A percentile compares a stretch with the other conserved stretches of the same genome.
Conservation (phyloP, 2,113 vertebrate species). For the Pomatostomus ruficeps region DNA sequence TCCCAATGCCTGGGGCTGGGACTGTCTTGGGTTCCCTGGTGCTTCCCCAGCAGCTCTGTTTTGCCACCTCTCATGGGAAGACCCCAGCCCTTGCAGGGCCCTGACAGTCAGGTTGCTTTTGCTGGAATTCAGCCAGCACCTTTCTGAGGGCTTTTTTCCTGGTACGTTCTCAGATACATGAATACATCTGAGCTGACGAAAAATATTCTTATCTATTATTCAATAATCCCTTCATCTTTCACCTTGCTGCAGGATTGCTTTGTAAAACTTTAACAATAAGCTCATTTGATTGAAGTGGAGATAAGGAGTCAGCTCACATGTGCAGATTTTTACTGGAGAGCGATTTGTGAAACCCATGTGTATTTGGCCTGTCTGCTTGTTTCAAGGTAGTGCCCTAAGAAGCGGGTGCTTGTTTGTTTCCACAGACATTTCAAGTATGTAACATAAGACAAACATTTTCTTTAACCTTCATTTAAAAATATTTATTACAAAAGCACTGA, state of each 20-base stretch:
- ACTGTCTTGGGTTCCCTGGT: neutral
- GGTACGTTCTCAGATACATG: neutral
- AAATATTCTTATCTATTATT: conserved; percentile 56
- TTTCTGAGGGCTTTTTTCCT: neutral
- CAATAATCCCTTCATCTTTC: conserved; percentile 32
- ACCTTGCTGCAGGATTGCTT: conserved; percentile 51
- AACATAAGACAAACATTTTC: neutral
- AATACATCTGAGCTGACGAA: conserved; percentile 20
- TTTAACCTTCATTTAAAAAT: conserved; percentile 40
- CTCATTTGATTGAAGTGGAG: conserved; percentile 34
- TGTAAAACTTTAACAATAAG: conserved; percentile 45
- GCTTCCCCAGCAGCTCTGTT: neutral
- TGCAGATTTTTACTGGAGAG: neutral
- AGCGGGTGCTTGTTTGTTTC: neutral
- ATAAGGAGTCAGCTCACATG: neutral
- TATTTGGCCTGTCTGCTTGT: neutral
- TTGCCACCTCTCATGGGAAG: neutral
- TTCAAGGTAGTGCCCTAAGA: neutral
- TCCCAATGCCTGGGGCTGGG: accelerated
- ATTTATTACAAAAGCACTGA: neutral
- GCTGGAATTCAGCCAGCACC: neutral
- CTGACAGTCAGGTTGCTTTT: neutral
- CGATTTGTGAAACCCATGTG: neutral
- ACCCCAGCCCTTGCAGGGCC: accelerated
- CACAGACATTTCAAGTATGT: neutral